These are phyloP conservation scores for Oscheius sp. DNA, from an alignment of 2,888 invertebrate genomes.

Conservation along the genomic window DNA sequence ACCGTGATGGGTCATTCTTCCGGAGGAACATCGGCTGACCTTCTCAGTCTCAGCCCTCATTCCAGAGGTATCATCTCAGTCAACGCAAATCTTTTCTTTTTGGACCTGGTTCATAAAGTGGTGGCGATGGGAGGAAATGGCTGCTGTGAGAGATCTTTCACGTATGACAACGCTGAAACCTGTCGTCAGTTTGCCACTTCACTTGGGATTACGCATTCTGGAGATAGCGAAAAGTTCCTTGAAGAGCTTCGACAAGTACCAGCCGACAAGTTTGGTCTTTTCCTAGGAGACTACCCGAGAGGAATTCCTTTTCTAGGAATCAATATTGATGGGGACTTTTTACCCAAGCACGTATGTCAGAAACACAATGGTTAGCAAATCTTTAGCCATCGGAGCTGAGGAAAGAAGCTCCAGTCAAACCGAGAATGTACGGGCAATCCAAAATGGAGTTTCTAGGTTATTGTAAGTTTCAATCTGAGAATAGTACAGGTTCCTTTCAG, in stretches of 20 bases:
- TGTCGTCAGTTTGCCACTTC: constrained; percentile 15
- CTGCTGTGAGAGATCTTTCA: constrained; percentile 7
- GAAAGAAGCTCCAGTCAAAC: constrained; percentile 13
- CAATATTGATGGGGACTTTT: constrained; percentile 3
- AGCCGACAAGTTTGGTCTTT: not conserved
- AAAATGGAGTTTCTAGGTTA: not conserved
- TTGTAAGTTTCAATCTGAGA: not conserved
- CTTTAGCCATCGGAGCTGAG: constrained; percentile 9
- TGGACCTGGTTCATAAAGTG: constrained; percentile 35
- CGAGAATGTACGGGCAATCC: constrained; percentile 2
- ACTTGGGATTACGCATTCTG: constrained; percentile 15
- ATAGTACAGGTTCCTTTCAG: not conserved
- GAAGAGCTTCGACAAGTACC: constrained; percentile 7
- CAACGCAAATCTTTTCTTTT: not conserved
- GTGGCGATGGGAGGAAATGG: constrained; percentile 37
- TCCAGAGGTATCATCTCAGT: constrained; percentile 46
- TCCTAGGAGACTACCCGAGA: not conserved
- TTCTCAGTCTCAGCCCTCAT: constrained; percentile 53
- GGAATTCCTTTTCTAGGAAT: not conserved
- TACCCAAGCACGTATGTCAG: not conserved
- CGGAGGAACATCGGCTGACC: constrained; percentile 54
- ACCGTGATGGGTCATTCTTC: constrained; percentile 57
- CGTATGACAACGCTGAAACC: not conserved
- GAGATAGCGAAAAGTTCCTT: constrained; percentile 6
- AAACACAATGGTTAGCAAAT: not conserved